These are phyloP conservation scores for Augochlora pura DNA, from an alignment of 1,140 invertebrate species.

Conservation along the genomic window DNA sequence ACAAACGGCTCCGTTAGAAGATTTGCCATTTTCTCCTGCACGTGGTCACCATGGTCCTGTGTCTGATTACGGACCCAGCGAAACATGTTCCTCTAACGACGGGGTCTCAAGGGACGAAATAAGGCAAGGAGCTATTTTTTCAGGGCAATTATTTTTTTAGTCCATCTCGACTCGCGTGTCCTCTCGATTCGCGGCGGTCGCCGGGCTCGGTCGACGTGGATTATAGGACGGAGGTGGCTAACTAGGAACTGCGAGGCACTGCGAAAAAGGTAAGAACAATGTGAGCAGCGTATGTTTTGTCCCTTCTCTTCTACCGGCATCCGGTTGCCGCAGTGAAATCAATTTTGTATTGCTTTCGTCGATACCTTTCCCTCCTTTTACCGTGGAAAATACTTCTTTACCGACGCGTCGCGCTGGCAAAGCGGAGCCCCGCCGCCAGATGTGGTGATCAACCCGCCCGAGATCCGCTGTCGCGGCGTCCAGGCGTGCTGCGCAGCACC, in stretches of 20 bases:
- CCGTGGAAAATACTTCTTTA: slow-evolving; percentile 7
- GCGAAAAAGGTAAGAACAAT: slow-evolving; percentile 54
- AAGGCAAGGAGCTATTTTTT: not conserved
- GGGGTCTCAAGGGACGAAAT: not conserved
- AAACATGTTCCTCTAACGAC: not conserved
- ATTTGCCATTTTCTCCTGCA: slow-evolving; percentile 10
- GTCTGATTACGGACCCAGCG: not conserved
- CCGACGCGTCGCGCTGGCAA: not conserved
- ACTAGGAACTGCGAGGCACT: slow-evolving; percentile 69
- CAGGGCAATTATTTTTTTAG: too few relatives aligned
- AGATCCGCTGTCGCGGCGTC: not conserved
- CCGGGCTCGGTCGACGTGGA: slow-evolving; percentile 45
- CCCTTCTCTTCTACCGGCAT: slow-evolving; percentile 4
- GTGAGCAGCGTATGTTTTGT: slow-evolving; percentile 40
- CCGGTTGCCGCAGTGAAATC: slow-evolving; percentile 31
- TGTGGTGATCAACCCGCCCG: too few relatives aligned
- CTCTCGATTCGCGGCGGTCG: slow-evolving; percentile 12
- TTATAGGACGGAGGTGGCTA: slow-evolving; percentile 68
- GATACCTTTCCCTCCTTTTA: too few relatives aligned
- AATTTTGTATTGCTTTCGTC: slow-evolving; percentile 47
- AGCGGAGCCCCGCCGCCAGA: too few relatives aligned
- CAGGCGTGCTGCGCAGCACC: slow-evolving; percentile 15
- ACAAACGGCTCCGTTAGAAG: not conserved
- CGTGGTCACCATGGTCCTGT: not conserved
- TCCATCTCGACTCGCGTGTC: too few relatives aligned